Evolutionary conservation across 2,888 invertebrate species (phyloP).

Genomic region (Hirtodrosophila alboralis): DNA sequence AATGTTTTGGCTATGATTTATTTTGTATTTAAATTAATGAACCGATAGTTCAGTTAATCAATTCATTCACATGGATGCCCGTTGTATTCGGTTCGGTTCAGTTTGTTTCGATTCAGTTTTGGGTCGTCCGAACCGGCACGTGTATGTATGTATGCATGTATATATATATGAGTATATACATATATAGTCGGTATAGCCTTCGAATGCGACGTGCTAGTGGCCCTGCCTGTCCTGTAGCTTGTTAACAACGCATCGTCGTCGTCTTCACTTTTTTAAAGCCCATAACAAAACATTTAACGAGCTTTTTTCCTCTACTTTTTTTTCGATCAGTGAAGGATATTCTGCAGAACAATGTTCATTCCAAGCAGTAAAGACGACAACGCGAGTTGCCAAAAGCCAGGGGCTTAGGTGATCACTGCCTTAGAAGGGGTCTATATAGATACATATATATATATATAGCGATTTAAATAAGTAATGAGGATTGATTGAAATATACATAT

Average conservation of each 20-base stretch:
- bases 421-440: constrained; percentile 1
- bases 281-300: constrained; percentile 65
- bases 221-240: constrained; percentile 31
- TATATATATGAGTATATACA: not conserved
- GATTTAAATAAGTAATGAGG: too few species aligned
- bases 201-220: constrained; percentile 14
- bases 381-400: constrained; percentile 16
- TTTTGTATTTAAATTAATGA: too few species aligned
- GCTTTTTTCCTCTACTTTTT: constrained; percentile 49
- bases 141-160: not conserved
- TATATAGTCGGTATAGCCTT: constrained; percentile 8
- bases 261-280: constrained; percentile 41
- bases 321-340: constrained; percentile 32
- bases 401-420: constrained; percentile 10
- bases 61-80: too few species aligned
- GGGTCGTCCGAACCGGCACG: too few species aligned
- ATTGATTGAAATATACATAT: too few species aligned
- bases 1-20: too few species aligned
- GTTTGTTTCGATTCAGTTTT: too few species aligned
- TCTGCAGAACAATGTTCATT: constrained; percentile 38
- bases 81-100: too few species aligned
- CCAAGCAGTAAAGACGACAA: constrained; percentile 15
- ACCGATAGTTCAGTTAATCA: too few species aligned
- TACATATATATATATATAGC: not conserved
- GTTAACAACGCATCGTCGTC: constrained; percentile 44